These are phyloP conservation scores for Oscheius myriophilus DNA, from an alignment of 2,888 invertebrate species.

Conservation along the genomic window DNA sequence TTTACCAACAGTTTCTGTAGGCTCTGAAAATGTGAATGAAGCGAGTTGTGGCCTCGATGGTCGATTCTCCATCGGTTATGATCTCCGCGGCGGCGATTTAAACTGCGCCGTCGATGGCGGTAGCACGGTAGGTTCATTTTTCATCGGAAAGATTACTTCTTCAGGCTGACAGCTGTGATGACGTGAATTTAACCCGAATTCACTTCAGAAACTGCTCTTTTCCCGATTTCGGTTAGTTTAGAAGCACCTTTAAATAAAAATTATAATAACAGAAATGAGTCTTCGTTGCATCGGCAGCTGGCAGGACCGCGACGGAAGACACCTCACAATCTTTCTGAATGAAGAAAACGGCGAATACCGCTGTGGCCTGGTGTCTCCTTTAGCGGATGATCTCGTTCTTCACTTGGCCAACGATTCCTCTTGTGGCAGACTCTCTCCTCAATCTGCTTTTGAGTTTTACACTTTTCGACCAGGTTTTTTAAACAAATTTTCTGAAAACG, in stretches of 20 bases:
- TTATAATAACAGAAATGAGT: conserved; percentile 39
- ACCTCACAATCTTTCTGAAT: conserved; percentile 50
- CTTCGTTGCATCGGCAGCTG: conserved; percentile 53
- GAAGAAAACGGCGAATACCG: conserved; percentile 58
- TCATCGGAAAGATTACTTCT: neutral
- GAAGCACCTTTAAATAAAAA: neutral
- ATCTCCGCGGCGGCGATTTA: conserved; percentile 45
- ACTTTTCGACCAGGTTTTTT: conserved; percentile 35
- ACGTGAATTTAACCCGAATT: conserved; percentile 38
- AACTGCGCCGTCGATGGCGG: conserved; percentile 47
- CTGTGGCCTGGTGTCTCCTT: conserved; percentile 43
- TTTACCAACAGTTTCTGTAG: too few species aligned
- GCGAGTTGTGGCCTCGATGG: conserved; percentile 57
- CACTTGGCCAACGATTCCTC: conserved; percentile 50
- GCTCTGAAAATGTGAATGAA: conserved; percentile 41
- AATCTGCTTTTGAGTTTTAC: conserved; percentile 46
- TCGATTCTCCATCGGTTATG: conserved; percentile 48
- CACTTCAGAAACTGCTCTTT: conserved; percentile 58
- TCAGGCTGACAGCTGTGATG: conserved; percentile 55
- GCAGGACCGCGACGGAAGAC: conserved; percentile 33
- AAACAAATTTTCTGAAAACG: neutral
- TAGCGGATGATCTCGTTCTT: neutral
- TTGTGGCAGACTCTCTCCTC: conserved; percentile 40
- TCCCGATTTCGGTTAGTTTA: conserved; percentile 56
- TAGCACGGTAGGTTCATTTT: conserved; percentile 35